Base-by-base conservation (phyloP, 2,888 invertebrate genomes). In the Ormyrus labotus region DNA sequence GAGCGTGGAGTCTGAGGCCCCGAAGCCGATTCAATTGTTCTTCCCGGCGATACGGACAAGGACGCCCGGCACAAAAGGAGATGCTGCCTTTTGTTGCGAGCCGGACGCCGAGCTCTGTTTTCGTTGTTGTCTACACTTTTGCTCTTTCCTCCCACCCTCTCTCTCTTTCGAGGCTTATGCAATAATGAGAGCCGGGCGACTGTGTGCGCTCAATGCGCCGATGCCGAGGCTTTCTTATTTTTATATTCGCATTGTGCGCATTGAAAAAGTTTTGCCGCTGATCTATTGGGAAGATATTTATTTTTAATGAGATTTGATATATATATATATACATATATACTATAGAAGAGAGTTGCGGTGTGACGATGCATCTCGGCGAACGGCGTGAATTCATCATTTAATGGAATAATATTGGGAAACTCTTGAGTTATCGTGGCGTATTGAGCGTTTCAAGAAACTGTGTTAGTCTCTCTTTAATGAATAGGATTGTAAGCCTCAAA, bases 51-150 rank as follows among this genome's bases (percentile, higher is more conserved):
- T 60, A 50, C 57, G 57, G 4, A 6, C 67, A 68, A 60, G 67
- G 58, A 60, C 58, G 67, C 5, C 47, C n/a, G 6, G n/a, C 47
- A 75, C 75, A 75, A 75, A 75, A 60, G 65, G 51, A 51, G 64
- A 75, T 58, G 65, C 19, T 58, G 58, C 65, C 34, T 65, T 74
- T 58, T 65, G 65, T 65, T 48, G 65, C 65, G 65, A 65, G 65
- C 67, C 58, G 74, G 74, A 74, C 74, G 65, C 34, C 34, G 34
- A 34, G 34, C 34, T 34, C 34, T 34, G 34, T 34, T 34, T 34
- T 34, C 34, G 34, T 34, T 34, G 34, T 4, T 4, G 34, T 4
- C 3, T 34, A 34, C 34, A 34, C 34, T 34, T 34, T 34, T 34
- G 34, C 34, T 34, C 34, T 34, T 34, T 34, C 34, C 34, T 34